Base-by-base conservation (phyloP, 2,888 invertebrate species). In the Macaria notata region DNA sequence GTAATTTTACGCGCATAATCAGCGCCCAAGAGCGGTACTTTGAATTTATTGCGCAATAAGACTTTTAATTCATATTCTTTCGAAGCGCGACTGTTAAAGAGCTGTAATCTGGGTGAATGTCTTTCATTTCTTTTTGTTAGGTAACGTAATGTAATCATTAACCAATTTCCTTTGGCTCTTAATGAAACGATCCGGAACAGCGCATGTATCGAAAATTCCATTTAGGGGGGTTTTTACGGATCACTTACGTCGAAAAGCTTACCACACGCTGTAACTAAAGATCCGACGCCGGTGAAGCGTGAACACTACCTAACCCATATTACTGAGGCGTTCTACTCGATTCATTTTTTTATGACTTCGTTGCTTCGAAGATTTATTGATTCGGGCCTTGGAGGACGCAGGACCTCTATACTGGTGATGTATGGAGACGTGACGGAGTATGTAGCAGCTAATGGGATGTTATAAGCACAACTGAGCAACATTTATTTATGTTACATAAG, bases 151-250 rank as follows among this genome's bases (percentile, higher is more conserved):
- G 49, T 51, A 49, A 49, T 59, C 30, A 65, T 63, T 59, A 62
- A 31, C 49, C 56, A 65, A 63, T 65, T 46, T 31, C 54, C 51
- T 46, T 56, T 59, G 47, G 51, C 44, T 47, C 57, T 58, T 66
- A 65, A 61, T 64, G 63, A 67, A 73, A 63, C 61, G 60, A 56
- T 9, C 44, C 49, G 59, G 56, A 70, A 68, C 65, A 59, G 54
- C 36, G 60, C 53, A 53, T 67, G 68, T 68, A 70, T 67, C 53
- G 67, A 68, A 72, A 74, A 73, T 68, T 71, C 71, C 70, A 70
- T 72, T 72, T 67, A 70, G 63, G 62, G 19, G 58, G 63, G 65
- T 73, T 71, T 71, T 76, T 71, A 73, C 68, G 67, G 66, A 66
- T 69, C 72, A 68, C 62, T 70, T 62, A 56, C 64, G 55, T 43